Evolutionary conservation across 2,888 invertebrate genomes (phyloP).

Genomic region (Lutraria lutraria): DNA sequence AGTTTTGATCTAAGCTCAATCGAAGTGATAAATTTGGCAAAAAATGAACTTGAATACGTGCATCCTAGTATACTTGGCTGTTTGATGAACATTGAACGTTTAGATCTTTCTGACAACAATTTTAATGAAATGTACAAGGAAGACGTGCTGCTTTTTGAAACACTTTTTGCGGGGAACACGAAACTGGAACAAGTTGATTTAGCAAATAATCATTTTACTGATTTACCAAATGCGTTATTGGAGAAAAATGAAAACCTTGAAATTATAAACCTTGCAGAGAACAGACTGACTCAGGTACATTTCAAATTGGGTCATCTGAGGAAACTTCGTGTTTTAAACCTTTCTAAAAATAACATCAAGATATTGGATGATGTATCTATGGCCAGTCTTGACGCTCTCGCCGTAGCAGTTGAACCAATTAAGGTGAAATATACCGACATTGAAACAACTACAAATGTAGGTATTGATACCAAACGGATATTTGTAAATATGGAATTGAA

Average conservation of each 20-base stretch:
- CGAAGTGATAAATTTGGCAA: neutral
- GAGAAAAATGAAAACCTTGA: neutral
- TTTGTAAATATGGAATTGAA: neutral
- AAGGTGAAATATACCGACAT: neutral
- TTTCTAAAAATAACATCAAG: neutral
- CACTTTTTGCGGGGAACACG: neutral
- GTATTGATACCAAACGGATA: too few species aligned
- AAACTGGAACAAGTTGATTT: neutral
- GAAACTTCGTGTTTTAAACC: neutral
- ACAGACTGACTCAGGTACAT: slow-evolving; percentile 2
- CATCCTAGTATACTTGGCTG: slow-evolving; percentile 22
- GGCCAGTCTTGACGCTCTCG: neutral
- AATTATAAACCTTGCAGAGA: neutral
- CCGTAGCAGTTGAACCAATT: too few species aligned
- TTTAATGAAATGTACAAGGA: neutral
- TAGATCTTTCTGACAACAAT: slow-evolving; percentile 30
- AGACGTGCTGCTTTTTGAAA: slow-evolving; percentile 11
- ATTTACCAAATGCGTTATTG: slow-evolving; percentile 1
- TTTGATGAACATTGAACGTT: neutral
- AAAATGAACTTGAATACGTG: slow-evolving; percentile 24
- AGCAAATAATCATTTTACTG: neutral
- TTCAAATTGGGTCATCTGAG: neutral
- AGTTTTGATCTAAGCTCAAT: neutral
- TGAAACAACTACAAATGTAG: neutral
- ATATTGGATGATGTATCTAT: neutral